Base-by-base conservation (phyloP, 2,113 vertebrate species). In the Halichoerus grypus region DNA sequence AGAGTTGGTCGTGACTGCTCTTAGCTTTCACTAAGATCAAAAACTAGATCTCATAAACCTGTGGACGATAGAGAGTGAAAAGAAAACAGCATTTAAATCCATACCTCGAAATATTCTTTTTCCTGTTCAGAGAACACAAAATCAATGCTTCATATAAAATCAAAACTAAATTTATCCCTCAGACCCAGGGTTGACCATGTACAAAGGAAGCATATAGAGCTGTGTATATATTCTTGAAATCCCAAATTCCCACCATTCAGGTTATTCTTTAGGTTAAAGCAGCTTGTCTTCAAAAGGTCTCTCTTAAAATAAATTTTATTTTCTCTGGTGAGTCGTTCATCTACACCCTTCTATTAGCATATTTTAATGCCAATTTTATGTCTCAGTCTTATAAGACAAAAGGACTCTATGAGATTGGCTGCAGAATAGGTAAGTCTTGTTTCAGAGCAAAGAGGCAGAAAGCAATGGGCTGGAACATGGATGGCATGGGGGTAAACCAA, bases 321-420 rank as follows among this genome's bases (percentile, higher is more conserved):
- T 94, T 90, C 55, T 57, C 55, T 57, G 14, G 4, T 39, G 31
- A 72, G 18, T 51, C 6, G 36, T 21, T 57, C 1, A 89, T 83
- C 15, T 87, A 39, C 13, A 33, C 24, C 14, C 42, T 77, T 49
- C 74, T 49, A 90, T 63, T 83, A 95, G 72, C 9, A 49, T n/a
- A 31, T 92, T 95, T 84, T 55, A 77, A 55, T 88, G 39, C 90
- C 65, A 4, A 94, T 92, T 97, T 49, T 79, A 69, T 57, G 59
- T 91, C 46, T 69, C 33, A 71, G 26, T 59, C 24, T 46, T 90
- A 85, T 4, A 31, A 69, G 33, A 81, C 33, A 88, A 46, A 28
- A 76, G 13, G 31, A 28, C n/a, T 36, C 1, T 49, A 59, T 61
- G 8, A 83, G 5, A n/a, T 26, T 14, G 49, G 33, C 4, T 83